Percentiles rank a stretch among this genome's conserved stretches.
Conservation (phyloP, 2,888 invertebrate species). For the Phaonia tiefii region DNA sequence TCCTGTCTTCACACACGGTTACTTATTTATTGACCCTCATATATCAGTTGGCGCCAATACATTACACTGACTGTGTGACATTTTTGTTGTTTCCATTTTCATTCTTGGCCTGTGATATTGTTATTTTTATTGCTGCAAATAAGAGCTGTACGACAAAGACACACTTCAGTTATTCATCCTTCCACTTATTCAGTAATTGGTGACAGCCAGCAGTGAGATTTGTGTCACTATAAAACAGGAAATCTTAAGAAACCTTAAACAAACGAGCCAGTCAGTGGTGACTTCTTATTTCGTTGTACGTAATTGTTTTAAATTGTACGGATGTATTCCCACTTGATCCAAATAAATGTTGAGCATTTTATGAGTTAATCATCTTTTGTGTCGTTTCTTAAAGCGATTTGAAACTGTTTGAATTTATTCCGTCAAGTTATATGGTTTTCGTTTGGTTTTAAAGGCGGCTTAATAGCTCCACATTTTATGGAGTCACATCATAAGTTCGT, state of each 20-base stretch:
- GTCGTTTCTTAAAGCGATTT: neutral
- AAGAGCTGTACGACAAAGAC: slow-evolving; percentile 25
- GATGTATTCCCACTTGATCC: slow-evolving; percentile 10
- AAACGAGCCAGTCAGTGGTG: neutral
- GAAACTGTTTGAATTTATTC: neutral
- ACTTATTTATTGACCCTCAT: no score
- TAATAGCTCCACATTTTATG: slow-evolving; percentile 9
- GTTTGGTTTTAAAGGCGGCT: slow-evolving; percentile 22
- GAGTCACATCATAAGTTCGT: slow-evolving; percentile 5
- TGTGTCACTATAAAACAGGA: slow-evolving; percentile 41
- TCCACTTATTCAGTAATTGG: neutral
- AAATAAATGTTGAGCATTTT: neutral
- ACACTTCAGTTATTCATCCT: no score
- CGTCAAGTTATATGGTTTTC: slow-evolving; percentile 10
- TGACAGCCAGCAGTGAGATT: slow-evolving; percentile 16
- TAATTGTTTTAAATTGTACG: slow-evolving; percentile 28
- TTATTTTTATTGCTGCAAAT: slow-evolving; percentile 20
- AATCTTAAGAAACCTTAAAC: slow-evolving; percentile 32
- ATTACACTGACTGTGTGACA: slow-evolving; percentile 65
- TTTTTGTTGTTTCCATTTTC: slow-evolving; percentile 27
- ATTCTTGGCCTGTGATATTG: neutral
- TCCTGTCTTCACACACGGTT: no score
- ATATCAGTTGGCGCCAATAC: slow-evolving; percentile 71
- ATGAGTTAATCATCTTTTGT: slow-evolving; percentile 23
- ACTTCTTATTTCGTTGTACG: neutral